Percentiles rank a stretch among this genome's conserved stretches.
Evolutionary conservation across 2,797 vertebrate genomes (phyloP).

Genomic region (Ctenosaura bakeri): DNA sequence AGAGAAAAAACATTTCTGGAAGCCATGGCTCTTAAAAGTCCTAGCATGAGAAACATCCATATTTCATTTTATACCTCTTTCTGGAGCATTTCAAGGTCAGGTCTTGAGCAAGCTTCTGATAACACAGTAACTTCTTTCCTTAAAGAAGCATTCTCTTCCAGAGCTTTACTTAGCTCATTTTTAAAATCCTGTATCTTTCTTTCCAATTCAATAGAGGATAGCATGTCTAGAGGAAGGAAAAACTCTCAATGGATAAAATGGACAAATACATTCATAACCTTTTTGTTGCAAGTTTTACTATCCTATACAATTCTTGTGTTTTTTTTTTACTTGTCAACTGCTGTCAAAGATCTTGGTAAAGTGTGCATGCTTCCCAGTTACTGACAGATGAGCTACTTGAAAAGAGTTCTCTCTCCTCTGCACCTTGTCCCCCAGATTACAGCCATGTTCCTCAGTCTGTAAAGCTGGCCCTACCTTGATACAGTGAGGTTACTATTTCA

Average conservation of each 20-base stretch:
- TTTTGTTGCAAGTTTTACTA: not conserved
- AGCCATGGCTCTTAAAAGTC: not conserved
- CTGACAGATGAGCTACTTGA: not conserved
- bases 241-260: not conserved
- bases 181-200: conserved; percentile 79
- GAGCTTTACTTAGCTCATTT: conserved; percentile 79
- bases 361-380: not conserved
- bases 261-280: not conserved
- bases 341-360: not conserved
- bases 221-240: conserved; percentile 79
- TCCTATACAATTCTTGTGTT: not conserved
- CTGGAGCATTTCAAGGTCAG: conserved; percentile 74
- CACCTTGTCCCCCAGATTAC: not conserved
- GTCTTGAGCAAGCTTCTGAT: conserved; percentile 70
- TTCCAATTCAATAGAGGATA: conserved; percentile 83
- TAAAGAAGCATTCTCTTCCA: conserved; percentile 78
- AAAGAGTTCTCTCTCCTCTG: not conserved
- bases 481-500: not conserved
- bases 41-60: not conserved
- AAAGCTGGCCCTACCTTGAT: not conserved
- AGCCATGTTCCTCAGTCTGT: not conserved
- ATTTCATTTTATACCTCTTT: conserved; percentile 73
- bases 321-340: not conserved
- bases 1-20: not conserved
- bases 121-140: conserved; percentile 79